Evolutionary conservation across 2,113 vertebrate species (phyloP), one percentile per base, ranked within the genome.

Genomic region (Tetrax tetrax): DNA sequence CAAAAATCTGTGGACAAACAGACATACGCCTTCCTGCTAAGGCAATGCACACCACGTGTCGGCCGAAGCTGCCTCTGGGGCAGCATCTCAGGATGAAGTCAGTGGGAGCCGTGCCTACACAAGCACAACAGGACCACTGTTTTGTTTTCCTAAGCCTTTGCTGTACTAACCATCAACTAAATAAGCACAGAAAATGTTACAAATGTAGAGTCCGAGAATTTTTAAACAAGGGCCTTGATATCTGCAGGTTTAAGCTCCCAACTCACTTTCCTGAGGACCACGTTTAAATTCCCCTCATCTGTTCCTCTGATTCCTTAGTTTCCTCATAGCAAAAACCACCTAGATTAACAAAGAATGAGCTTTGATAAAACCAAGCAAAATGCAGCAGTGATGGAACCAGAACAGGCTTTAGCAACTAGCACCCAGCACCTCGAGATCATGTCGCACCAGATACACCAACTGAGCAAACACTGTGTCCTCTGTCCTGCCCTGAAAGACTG

Each of bases 71-170:
- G 22, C 66, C 57, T 63, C 70, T 35, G 54, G 76, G 54, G 56
- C 79, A 77, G 72, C 56, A 72, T 29, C 72, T 71, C 64, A 11
- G 53, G 75, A 53, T 92, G 79, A 95, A 92, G 83, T 94, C 96
- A 93, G 76, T 31, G 81, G 94, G 81, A 89, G 48, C 33, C 2
- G 9, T 74, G 92, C 89, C 90, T 82, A 83, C 19, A 68, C 45
- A 97, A 97, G 80, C 92, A 96, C 54, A 75, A 31, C 3, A 53
- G 24, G 29, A 93, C 63, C 94, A 86, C 37, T 71, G 15, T 19
- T 80, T 35, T 89, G 72, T 75, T 95, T 96, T 94, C 77, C 80
- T 80, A 92, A 93, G 95, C 35, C 83, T 86, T 93, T 9, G 4
- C 54, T 0, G 2, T 38, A 72, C 65, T 85, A 91, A 87, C 56